These are phyloP conservation scores for Sesamia nonagrioides DNA, from an alignment of 1,140 invertebrate species.

Conservation along the genomic window DNA sequence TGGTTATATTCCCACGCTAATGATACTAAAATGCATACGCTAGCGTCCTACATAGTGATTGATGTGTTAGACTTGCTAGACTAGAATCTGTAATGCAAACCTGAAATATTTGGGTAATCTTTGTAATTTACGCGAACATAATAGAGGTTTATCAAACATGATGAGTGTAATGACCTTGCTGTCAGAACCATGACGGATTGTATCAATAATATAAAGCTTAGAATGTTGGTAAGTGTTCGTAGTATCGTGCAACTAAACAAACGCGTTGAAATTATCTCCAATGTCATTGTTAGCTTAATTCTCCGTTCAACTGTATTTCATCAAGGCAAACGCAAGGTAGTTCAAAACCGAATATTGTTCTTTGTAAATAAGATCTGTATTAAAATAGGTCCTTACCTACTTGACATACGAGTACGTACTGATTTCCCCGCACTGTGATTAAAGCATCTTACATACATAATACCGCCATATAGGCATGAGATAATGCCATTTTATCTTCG, in stretches of 20 bases:
- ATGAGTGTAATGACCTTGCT: conserved; percentile 49
- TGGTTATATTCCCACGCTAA: conserved; percentile 18
- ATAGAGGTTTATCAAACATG: conserved; percentile 33
- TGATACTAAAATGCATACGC: conserved; percentile 21
- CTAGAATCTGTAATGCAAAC: conserved; percentile 36
- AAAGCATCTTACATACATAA: background rate
- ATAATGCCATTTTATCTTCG: conserved; percentile 2
- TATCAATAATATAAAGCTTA: conserved; percentile 46
- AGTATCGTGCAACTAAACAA: conserved; percentile 41
- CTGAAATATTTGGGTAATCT: conserved; percentile 36
- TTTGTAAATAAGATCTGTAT: conserved; percentile 1
- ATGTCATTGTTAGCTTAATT: conserved; percentile 46
- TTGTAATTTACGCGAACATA: conserved; percentile 33
- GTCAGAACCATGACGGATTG: conserved; percentile 47
- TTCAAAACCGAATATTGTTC: conserved; percentile 17
- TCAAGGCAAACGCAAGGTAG: conserved; percentile 33
- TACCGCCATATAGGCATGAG: background rate
- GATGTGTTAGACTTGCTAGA: conserved; percentile 24
- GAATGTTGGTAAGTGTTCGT: conserved; percentile 25
- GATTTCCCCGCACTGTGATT: conserved; percentile 20
- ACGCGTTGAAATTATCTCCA: conserved; percentile 35
- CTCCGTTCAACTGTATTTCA: conserved; percentile 13
- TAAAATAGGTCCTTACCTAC: background rate
- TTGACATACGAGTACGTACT: background rate
- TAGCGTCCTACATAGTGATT: conserved; percentile 18